Evolutionary conservation across 2,113 vertebrate genomes (phyloP).

Genomic region (Clarias batrachus): DNA sequence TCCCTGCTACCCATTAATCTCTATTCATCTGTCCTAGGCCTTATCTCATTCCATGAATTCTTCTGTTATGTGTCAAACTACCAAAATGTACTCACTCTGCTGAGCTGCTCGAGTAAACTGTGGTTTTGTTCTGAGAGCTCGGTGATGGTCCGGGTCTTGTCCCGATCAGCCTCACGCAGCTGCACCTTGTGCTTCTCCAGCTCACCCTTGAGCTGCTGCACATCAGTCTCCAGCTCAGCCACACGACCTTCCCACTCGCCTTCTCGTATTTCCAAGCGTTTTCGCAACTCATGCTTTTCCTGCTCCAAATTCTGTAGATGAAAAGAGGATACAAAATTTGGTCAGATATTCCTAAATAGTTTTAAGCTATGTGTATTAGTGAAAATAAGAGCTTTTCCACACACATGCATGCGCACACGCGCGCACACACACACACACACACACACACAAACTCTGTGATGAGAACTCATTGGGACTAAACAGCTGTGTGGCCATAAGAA

Average conservation of each 20-base stretch:
- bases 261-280: conserved; percentile 89
- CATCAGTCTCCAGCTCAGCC: conserved; percentile 91
- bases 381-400: too few relatives aligned
- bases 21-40: neutral
- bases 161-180: conserved; percentile 85
- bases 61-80: conserved; percentile 13
- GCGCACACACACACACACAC: too few relatives aligned
- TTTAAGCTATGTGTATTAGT: too few relatives aligned
- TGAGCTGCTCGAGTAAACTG: conserved; percentile 93
- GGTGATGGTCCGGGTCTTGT: conserved; percentile 85
- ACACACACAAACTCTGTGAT: too few relatives aligned
- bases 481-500: too few relatives aligned
- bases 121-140: conserved; percentile 98
- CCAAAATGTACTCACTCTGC: conserved; percentile 79
- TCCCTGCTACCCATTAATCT: neutral
- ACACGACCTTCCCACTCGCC: conserved; percentile 97
- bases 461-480: too few relatives aligned
- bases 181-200: conserved; percentile 91
- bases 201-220: conserved; percentile 90
- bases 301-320: conserved; percentile 87
- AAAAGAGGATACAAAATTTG: neutral
- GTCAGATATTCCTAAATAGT: neutral
- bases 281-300: conserved; percentile 90
- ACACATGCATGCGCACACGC: too few relatives aligned
- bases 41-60: neutral